Conservation (phyloP, 2,888 invertebrate genomes). For the Blastobasis lacticolella region DNA sequence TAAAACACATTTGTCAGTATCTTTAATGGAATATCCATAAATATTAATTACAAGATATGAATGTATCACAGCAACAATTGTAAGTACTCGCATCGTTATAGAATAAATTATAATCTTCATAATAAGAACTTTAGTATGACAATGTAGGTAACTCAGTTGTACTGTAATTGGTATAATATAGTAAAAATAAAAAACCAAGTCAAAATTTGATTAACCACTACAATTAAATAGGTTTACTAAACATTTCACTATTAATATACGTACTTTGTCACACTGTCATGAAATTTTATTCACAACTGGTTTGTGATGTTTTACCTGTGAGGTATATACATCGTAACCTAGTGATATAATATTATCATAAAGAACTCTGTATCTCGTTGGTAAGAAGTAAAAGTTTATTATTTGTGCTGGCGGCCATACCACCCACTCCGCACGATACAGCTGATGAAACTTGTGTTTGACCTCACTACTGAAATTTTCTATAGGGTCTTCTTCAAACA, state of each 20-base stretch:
- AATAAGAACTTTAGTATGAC: not conserved
- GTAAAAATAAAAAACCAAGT: no score
- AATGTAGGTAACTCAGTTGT: not conserved
- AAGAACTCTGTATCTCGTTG: conserved; percentile 87
- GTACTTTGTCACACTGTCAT: conserved; percentile 7
- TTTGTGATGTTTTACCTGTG: conserved; percentile 82
- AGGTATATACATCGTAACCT: conserved; percentile 91
- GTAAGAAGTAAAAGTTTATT: conserved; percentile 92
- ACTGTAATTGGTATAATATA: no score
- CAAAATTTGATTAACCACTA: no score
- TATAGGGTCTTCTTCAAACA: conserved; percentile 79
- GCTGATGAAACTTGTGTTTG: conserved; percentile 80
- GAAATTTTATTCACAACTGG: conserved; percentile 6
- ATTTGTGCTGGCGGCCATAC: conserved; percentile 96
- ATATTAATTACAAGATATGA: no score
- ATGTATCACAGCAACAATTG: not conserved
- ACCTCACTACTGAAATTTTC: conserved; percentile 81
- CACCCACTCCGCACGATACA: conserved; percentile 93
- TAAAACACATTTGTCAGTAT: no score
- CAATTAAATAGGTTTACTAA: not conserved
- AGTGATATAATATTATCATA: conserved; percentile 92
- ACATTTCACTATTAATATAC: not conserved
- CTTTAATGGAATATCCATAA: no score
- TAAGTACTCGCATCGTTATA: not conserved
- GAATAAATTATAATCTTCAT: conserved; percentile 12